Conservation (phyloP, 2,888 invertebrate genomes). For the Amphiduros pacificus region DNA sequence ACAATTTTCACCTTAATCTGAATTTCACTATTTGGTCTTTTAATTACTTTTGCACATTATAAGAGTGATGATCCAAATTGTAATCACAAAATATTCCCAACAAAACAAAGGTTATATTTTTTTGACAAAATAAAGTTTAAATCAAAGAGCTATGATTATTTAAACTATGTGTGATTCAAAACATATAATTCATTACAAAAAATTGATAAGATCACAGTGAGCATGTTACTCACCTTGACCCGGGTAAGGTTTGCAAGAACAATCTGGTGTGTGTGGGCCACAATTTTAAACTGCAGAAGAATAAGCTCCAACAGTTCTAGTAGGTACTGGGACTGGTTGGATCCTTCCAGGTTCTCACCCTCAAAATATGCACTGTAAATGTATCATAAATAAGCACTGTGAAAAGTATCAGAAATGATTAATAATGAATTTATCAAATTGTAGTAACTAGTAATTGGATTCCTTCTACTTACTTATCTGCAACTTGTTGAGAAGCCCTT, state of each 20-base stretch:
- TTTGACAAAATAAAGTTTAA: too few relatives aligned
- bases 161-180: too few relatives aligned
- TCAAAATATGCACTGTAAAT: slow-evolving; percentile 43
- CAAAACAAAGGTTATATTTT: too few relatives aligned
- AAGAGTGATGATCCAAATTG: too few relatives aligned
- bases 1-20: too few relatives aligned
- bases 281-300: slow-evolving; percentile 80
- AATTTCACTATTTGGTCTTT: too few relatives aligned
- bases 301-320: slow-evolving; percentile 72
- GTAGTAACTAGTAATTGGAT: background rate
- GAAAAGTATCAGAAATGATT: background rate
- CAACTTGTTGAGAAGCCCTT: slow-evolving; percentile 76
- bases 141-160: too few relatives aligned
- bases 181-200: too few relatives aligned
- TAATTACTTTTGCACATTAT: too few relatives aligned
- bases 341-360: slow-evolving; percentile 48
- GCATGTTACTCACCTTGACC: slow-evolving; percentile 32
- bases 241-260: slow-evolving; percentile 64
- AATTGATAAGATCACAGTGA: too few relatives aligned
- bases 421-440: background rate
- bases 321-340: slow-evolving; percentile 54
- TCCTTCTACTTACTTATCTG: slow-evolving; percentile 60
- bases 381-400: background rate
- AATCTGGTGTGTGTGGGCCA: slow-evolving; percentile 75
- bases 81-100: too few relatives aligned